These are phyloP conservation scores for Orthosia gracilis DNA, from an alignment of 2,888 invertebrate genomes.

Conservation along the genomic window DNA sequence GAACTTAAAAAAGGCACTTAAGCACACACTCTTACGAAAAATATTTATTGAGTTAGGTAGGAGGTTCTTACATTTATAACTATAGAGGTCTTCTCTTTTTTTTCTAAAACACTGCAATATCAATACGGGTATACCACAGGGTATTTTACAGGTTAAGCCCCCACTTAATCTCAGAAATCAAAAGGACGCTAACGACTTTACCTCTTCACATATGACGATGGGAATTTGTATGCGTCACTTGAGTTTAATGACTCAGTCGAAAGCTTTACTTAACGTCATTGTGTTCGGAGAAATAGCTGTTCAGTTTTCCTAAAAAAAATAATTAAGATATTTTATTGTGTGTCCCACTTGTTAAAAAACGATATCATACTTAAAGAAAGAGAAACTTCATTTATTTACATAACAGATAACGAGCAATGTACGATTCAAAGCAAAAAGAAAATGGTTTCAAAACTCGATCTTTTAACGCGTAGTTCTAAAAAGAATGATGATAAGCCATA, in stretches of 20 bases:
- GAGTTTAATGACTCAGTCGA: slow-evolving; percentile 47
- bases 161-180: slow-evolving; percentile 34
- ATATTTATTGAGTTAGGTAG: not conserved
- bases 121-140: not conserved
- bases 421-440: not conserved
- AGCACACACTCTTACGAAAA: not conserved
- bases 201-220: slow-evolving; percentile 37
- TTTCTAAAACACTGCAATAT: not conserved
- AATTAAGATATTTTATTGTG: too few relatives aligned
- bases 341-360: too few relatives aligned
- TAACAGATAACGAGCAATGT: not conserved
- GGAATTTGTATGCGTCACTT: slow-evolving; percentile 54
- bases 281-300: slow-evolving; percentile 24
- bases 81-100: slow-evolving; percentile 11
- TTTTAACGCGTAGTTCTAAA: not conserved
- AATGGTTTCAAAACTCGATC: not conserved
- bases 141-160: slow-evolving; percentile 21
- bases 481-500: not conserved
- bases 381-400: slow-evolving; percentile 13
- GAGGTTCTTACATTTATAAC: not conserved
- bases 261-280: slow-evolving; percentile 49
- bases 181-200: slow-evolving; percentile 22
- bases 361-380: not conserved
- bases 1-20: not conserved
- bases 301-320: slow-evolving; percentile 1